Base-by-base conservation (phyloP, 2,888 invertebrate species). In the Branchipolynoe longqiensis region DNA sequence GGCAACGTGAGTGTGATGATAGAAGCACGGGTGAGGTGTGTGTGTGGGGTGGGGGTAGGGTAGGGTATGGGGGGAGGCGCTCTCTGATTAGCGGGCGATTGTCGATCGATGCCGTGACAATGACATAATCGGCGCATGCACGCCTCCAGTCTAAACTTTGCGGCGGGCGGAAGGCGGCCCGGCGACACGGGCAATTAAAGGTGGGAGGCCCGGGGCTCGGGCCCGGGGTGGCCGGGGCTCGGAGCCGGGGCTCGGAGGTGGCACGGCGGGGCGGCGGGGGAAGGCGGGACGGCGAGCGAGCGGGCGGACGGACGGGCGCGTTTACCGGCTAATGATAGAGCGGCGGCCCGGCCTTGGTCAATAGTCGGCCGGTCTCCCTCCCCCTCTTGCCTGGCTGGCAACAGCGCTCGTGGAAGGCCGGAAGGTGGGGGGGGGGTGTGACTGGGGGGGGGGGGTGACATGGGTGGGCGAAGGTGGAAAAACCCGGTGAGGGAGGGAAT, bases 31-130 rank as follows among this genome's bases (percentile, higher is more conserved):
- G 8, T 12, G 48, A 12, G 48, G 48, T 48, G 48, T 48, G 48
- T 8, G 48, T 8, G 48, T 18, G 18, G 48, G 48, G 18, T 8
- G 48, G 8, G 8, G 48, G 48, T 8, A 12, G 48, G 48, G 8
- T 48, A 48, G 48, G 18, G 18, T 18, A 8, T 8, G 62, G 62
- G 6, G 62, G 6, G 8, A 12, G 62, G 12, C 6, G 62, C 12
- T 38, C 69, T 36, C 36, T 69, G 38, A 69, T 69, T 69, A 69
- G 36, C 69, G 4, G 8, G 12, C 31, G 3, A 36, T 12, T 69
- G 14, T 6, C 33, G n/a, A 69, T 69, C 36, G 69, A 69, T 69
- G 33, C 38, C 36, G 38, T 69, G 69, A 69, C 33, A 69, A 69
- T 69, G 69, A 31, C 36, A 69, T 69, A 69, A 69, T 69, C 69